Conservation (phyloP, 1,140 invertebrate genomes). For the Delia radicum region DNA sequence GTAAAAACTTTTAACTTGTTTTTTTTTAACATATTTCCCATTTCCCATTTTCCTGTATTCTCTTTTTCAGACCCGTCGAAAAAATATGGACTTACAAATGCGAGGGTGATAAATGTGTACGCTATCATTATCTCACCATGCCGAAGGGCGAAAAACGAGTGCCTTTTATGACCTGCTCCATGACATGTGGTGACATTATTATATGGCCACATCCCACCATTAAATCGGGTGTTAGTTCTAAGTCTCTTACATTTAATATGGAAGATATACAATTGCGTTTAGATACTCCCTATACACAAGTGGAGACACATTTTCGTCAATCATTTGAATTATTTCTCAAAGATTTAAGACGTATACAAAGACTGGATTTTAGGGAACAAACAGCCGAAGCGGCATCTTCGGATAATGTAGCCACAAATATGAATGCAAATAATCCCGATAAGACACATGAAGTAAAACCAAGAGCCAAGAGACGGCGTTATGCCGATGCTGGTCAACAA, state of each 20-base stretch:
- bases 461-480: constrained; percentile 12
- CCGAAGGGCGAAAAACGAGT: constrained; percentile 44
- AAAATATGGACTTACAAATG: constrained; percentile 55
- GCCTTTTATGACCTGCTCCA: constrained; percentile 52
- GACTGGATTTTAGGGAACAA: constrained; percentile 34
- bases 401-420: neutral
- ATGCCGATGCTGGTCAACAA: constrained; percentile 9
- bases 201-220: constrained; percentile 55
- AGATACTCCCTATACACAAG: constrained; percentile 43
- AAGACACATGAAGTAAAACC: neutral
- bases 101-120: constrained; percentile 48
- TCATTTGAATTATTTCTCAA: constrained; percentile 48
- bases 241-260: constrained; percentile 46
- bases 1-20: too few relatives aligned
- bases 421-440: neutral
- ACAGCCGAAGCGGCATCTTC: neutral
- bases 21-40: too few relatives aligned
- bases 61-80: constrained; percentile 44
- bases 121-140: constrained; percentile 35
- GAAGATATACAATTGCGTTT: constrained; percentile 43
- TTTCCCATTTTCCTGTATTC: neutral
- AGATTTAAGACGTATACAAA: constrained; percentile 46
- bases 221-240: constrained; percentile 42
- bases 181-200: constrained; percentile 53
- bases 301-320: constrained; percentile 41